Base-by-base conservation (phyloP, 2,888 invertebrate species). In the Sinodicranocentrus sp. region DNA sequence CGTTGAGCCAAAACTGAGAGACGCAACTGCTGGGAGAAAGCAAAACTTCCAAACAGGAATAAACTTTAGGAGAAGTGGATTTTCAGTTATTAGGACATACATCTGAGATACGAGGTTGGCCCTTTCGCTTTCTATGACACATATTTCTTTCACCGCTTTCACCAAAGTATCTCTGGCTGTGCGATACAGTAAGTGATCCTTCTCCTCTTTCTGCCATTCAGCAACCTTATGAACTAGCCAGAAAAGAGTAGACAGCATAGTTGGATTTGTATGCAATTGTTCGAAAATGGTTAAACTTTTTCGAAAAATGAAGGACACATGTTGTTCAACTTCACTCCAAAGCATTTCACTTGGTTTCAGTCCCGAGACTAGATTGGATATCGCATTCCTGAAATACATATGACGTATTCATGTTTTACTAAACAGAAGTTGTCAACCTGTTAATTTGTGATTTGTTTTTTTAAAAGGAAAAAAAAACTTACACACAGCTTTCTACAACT, bases 1-100 rank as follows among this genome's bases (percentile, higher is more conserved):
- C 0, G 82, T 75, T 0, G 85, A 70, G 43, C 21, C 15, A 21
- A 54, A 26, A 0, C 61, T 48, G 10, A 87, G 19, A 17, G 80
- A 54, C 8, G 75, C 63, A 1, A 88, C 39, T n/a, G 72, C 70
- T 8, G 88, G 87, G 8, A 88, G 23, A 0, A 88, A 75, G 15
- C 78, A 77, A 25, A 61, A 77, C 61, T 84, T 84, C 43, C 83
- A 84, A 0, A 82, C 77, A 0, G 25, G 0, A 3, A 21, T 17
- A 13, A 67, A 39, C n/a, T 67, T 57, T 0, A 43, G 44, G 1
- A 78, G 43, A n/a, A n/a, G n/a, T n/a, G n/a, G n/a, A n/a, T n/a
- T n/a, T n/a, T n/a, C n/a, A 2, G 61, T 75, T 26, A 84, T 61
- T 8, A 77, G 8, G 21, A 80, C 15, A 25, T 84, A 85, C 17